Percentiles rank a stretch among this genome's conserved stretches.
These are phyloP conservation scores for Conistra vaccinii DNA, from an alignment of 2,888 invertebrate genomes.

Conservation along the genomic window DNA sequence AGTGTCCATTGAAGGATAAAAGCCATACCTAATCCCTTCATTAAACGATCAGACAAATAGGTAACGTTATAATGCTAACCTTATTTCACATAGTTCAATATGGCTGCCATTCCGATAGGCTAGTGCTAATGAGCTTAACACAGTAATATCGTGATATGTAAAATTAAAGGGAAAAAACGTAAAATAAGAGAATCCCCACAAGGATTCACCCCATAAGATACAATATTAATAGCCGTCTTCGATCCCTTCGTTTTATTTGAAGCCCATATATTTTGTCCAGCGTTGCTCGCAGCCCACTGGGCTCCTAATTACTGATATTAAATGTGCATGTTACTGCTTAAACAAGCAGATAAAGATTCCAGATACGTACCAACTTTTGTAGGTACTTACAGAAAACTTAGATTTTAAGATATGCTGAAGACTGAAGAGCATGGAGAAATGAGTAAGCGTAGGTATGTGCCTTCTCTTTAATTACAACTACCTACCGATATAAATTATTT, in stretches of 20 bases:
- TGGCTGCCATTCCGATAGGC: no score
- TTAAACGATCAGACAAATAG: no score
- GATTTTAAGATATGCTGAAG: conserved; percentile 32
- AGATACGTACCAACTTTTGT: conserved; percentile 17
- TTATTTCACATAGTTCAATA: no score
- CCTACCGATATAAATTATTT: neutral
- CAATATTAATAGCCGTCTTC: conserved; percentile 13
- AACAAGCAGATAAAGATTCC: conserved; percentile 25
- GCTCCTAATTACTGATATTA: conserved; percentile 39
- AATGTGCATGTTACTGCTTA: conserved; percentile 30
- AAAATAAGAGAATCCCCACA: conserved; percentile 1
- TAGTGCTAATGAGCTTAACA: neutral
- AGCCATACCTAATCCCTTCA: no score
- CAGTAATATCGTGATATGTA: neutral
- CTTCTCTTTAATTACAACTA: neutral
- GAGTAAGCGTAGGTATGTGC: neutral
- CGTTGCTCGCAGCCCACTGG: conserved; percentile 4
- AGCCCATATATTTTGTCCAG: conserved; percentile 15
- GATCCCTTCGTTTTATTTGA: neutral
- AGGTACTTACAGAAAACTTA: conserved; percentile 4
- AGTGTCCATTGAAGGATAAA: no score
- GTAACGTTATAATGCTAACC: no score
- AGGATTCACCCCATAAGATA: neutral
- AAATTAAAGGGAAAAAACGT: neutral
- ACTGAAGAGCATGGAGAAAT: neutral